Evolutionary conservation across 2,888 invertebrate genomes (phyloP).

Genomic region (Gerris lacustris): DNA sequence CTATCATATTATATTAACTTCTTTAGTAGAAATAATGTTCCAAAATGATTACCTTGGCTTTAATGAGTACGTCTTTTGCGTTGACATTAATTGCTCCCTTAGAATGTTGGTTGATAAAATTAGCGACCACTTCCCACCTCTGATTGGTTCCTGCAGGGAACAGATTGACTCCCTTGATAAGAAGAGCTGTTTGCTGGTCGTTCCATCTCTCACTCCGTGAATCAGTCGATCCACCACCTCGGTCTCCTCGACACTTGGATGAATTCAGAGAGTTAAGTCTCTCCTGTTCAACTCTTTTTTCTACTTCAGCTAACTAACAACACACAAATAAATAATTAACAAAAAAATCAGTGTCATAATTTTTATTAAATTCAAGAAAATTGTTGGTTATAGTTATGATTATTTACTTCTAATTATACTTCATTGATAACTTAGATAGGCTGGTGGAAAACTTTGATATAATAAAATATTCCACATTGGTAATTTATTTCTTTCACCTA

Average conservation of each 20-base stretch:
- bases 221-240: constrained; percentile 17
- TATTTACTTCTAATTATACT: too few relatives aligned
- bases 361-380: too few relatives aligned
- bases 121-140: constrained; percentile 81
- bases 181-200: constrained; percentile 68
- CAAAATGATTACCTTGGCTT: constrained; percentile 54
- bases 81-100: constrained; percentile 42
- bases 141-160: constrained; percentile 95
- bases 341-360: too few relatives aligned
- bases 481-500: too few relatives aligned
- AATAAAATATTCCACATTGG: too few relatives aligned
- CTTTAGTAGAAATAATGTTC: too few relatives aligned
- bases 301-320: constrained; percentile 51
- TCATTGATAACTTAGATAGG: too few relatives aligned
- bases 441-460: too few relatives aligned
- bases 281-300: constrained; percentile 65
- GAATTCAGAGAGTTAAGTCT: constrained; percentile 42
- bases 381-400: too few relatives aligned
- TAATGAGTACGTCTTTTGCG: constrained; percentile 85
- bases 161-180: constrained; percentile 93
- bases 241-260: constrained; percentile 15
- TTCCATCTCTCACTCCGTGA: constrained; percentile 57
- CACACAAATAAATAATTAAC: too few relatives aligned
- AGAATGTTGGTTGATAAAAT: constrained; percentile 85
- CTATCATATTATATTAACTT: too few relatives aligned